Conservation (phyloP, 2,113 vertebrate species). For the Ceyx cyanopectus region DNA sequence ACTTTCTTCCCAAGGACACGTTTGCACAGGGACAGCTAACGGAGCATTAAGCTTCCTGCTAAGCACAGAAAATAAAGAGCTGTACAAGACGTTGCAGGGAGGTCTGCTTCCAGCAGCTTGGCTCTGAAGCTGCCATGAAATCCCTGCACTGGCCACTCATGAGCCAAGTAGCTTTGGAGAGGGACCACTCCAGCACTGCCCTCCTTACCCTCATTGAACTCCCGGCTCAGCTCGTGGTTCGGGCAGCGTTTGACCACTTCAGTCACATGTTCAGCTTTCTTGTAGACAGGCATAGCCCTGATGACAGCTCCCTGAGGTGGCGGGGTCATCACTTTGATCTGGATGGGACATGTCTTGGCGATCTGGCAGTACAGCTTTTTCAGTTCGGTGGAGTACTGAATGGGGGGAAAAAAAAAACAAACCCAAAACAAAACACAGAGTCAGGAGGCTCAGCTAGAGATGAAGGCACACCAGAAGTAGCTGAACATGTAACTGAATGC, state of each 20-base stretch:
- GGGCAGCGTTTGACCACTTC: conserved; percentile 99
- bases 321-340: conserved; percentile 97
- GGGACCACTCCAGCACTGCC: neutral
- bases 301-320: conserved; percentile 94
- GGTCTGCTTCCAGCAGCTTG: neutral
- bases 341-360: conserved; percentile 98
- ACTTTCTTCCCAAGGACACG: neutral
- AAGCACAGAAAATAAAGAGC: neutral
- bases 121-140: neutral
- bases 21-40: neutral
- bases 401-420: neutral
- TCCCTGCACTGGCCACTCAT: neutral
- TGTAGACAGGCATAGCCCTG: conserved; percentile 98
- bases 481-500: neutral
- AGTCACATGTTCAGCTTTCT: conserved; percentile 97
- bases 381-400: conserved; percentile 95
- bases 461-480: neutral
- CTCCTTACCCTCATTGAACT: conserved; percentile 95
- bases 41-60: neutral
- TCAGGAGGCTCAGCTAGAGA: neutral
- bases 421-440: neutral
- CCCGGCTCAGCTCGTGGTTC: conserved; percentile 97
- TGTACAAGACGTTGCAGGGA: neutral
- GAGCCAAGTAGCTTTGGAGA: neutral
- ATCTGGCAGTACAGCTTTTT: conserved; percentile 99